These are phyloP conservation scores for Hoplostethus atlanticus DNA, from an alignment of 2,797 vertebrate species.

Conservation along the genomic window DNA sequence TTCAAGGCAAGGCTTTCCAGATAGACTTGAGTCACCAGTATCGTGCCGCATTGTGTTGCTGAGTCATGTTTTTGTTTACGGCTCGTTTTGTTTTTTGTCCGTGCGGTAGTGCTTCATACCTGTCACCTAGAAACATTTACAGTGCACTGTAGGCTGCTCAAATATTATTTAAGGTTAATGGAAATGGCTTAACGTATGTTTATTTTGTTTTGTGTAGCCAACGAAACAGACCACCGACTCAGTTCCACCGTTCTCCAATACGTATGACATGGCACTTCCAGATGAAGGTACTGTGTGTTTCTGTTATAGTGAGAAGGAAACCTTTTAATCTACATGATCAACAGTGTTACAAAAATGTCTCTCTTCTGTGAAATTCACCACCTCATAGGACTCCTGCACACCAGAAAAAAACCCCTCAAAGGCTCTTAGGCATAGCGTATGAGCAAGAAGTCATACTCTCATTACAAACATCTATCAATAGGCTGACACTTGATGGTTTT, in stretches of 20 bases:
- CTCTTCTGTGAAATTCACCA: not conserved
- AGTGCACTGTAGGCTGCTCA: not conserved
- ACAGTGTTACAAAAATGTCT: not conserved
- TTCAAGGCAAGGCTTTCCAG: constrained; percentile 40
- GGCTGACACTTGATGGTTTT: not conserved
- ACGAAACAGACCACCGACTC: constrained; percentile 73
- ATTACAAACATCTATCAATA: not conserved
- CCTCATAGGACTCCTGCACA: not conserved
- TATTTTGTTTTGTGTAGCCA: constrained; percentile 52
- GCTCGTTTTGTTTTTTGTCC: constrained; percentile 10
- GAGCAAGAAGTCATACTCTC: not conserved
- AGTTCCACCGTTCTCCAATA: constrained; percentile 67
- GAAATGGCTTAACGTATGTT: not conserved
- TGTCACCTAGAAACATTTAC: not conserved
- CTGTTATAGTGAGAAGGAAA: not conserved
- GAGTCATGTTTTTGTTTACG: constrained; percentile 27
- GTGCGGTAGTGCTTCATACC: not conserved
- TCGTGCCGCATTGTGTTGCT: constrained; percentile 14
- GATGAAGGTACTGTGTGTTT: constrained; percentile 84
- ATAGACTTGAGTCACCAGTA: constrained; percentile 37
- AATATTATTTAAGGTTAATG: not conserved
- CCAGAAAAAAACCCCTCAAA: not conserved
- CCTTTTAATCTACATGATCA: not conserved
- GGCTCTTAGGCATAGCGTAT: not conserved
- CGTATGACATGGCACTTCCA: constrained; percentile 64